Base-by-base conservation (phyloP, 2,113 vertebrate genomes). In the Speoplatyrhinus poulsoni region DNA sequence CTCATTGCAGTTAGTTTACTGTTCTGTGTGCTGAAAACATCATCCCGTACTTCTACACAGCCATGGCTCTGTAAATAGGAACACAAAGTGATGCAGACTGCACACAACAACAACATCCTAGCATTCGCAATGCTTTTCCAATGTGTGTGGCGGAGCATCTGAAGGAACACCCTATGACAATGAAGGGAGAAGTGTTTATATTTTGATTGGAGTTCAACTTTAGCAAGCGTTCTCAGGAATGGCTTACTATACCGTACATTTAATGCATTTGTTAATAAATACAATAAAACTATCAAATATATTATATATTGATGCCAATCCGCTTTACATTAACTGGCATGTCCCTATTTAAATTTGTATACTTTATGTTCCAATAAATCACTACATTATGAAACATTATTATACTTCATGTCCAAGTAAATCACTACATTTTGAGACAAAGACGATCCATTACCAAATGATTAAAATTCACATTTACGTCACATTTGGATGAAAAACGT, bases 361-460 rank as follows among this genome's bases (percentile, higher is more conserved):
- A 49, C 50, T 16, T 3, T 0, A 7, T 48, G 49, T 48, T 15
- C 46, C 26, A 62, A 77, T 62, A 26, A 60, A 78, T 52, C 60
- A 48, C 67, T 73, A 48, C 67, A 72, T 75, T 69, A 69, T 70
- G 19, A 26, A 26, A 26, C 19, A 26, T 26, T 26, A 26, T 2
- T 81, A 36, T 62, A 46, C 47, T 77, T 72, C 48, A 69, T 61
- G 71, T 64, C 9, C 65, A 60, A 62, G 72, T 70, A n/a, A 50
- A 49, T 69, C 65, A 58, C 59, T 36, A 53, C 6, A n/a, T 5
- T 50, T 54, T 57, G 46, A 1, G 2, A 54, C 53, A 70, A 78
- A 80, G 64, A 49, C 17, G 65, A 17, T 49, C 47, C 6, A 19
- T 41, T 61, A 59, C 8, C 9, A 19, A 63, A 3, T 11, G 48